Evolutionary conservation across 2,113 vertebrate genomes (phyloP).

Genomic region (Hippocampus comes): DNA sequence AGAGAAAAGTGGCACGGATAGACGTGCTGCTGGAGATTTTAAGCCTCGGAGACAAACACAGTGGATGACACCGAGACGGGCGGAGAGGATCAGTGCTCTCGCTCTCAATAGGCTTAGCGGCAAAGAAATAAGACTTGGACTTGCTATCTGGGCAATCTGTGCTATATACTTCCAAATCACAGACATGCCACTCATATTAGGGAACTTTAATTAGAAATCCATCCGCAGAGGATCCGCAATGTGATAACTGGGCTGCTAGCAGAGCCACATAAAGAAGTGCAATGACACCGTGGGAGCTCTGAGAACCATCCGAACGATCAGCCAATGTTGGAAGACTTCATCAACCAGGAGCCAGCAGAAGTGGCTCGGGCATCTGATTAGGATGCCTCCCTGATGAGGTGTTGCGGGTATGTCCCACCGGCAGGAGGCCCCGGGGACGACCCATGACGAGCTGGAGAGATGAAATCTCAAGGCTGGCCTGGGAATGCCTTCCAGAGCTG

Average conservation of each 20-base stretch:
- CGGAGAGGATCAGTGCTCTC: constrained; percentile 44
- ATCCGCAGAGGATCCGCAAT: constrained; percentile 34
- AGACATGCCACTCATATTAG: constrained; percentile 50
- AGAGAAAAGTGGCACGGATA: constrained; percentile 6
- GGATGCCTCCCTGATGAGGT: too few relatives aligned
- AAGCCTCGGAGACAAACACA: constrained; percentile 25
- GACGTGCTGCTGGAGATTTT: constrained; percentile 14
- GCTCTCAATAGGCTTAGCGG: constrained; percentile 58
- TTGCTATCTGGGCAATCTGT: constrained; percentile 60
- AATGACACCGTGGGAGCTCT: constrained; percentile 43
- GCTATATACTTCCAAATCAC: constrained; percentile 45
- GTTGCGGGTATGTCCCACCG: too few relatives aligned
- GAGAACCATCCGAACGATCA: constrained; percentile 39
- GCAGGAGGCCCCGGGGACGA: too few relatives aligned
- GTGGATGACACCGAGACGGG: constrained; percentile 11
- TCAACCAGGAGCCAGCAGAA: constrained; percentile 3
- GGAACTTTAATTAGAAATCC: constrained; percentile 65
- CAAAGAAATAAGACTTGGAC: constrained; percentile 37
- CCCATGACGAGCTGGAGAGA: too few relatives aligned
- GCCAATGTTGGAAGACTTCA: constrained; percentile 49
- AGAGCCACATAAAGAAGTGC: constrained; percentile 13
- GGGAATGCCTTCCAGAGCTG: too few relatives aligned
- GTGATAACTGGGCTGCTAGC: constrained; percentile 16
- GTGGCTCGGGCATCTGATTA: too few relatives aligned
- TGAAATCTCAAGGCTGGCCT: too few relatives aligned